Percentiles rank a stretch among this genome's conserved stretches.
Evolutionary conservation across 2,113 vertebrate species (phyloP).

Genomic region (Chionodraco myersi): DNA sequence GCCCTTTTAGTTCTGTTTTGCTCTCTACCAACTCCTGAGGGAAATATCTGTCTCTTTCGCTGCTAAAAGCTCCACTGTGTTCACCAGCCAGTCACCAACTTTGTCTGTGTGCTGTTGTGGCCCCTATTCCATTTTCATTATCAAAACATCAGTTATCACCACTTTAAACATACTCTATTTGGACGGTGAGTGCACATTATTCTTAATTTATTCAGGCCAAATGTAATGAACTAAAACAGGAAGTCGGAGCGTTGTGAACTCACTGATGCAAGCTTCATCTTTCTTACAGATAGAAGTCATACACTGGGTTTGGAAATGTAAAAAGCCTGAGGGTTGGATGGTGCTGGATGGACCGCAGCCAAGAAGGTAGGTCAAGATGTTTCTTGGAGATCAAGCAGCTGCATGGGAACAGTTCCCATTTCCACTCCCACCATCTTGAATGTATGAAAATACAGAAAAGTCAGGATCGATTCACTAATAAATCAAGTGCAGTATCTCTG

Average conservation of each 20-base stretch:
- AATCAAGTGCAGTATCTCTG: neutral
- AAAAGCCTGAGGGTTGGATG: neutral
- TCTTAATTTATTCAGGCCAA: neutral
- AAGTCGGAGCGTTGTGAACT: neutral
- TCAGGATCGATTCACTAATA: constrained; percentile 6
- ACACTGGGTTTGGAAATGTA: neutral
- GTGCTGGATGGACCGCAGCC: neutral
- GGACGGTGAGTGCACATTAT: neutral
- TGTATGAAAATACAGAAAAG: neutral
- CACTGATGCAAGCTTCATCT: neutral
- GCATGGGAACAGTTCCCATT: neutral
- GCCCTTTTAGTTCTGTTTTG: neutral
- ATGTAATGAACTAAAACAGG: neutral
- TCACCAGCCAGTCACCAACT: neutral
- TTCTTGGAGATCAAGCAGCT: constrained; percentile 1
- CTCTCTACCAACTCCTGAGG: too few species aligned
- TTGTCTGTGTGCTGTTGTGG: neutral
- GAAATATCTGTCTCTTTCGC: neutral
- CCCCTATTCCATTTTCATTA: neutral
- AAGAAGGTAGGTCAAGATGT: neutral
- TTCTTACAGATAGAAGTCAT: constrained; percentile 1
- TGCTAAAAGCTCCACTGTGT: neutral
- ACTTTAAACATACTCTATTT: neutral
- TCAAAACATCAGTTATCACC: neutral
- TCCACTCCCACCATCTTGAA: constrained; percentile 6